These are phyloP conservation scores for Brachionus rubens DNA, from an alignment of 1,140 invertebrate species.

Conservation along the genomic window DNA sequence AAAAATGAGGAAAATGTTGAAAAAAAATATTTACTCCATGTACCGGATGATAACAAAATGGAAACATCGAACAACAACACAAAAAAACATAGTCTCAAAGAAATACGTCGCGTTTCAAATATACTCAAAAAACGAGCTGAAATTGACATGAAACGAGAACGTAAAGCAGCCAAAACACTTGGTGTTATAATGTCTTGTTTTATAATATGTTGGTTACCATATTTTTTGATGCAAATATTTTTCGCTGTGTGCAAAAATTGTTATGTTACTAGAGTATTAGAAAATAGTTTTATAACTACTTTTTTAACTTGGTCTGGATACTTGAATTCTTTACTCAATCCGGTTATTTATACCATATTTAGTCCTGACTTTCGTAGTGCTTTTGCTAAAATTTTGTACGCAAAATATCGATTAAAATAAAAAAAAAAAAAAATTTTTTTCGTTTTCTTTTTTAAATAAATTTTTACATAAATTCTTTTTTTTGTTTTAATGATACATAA, in stretches of 20 bases:
- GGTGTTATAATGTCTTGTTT: conserved; percentile 61
- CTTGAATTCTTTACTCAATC: conserved; percentile 58
- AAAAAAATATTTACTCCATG: not conserved
- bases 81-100: not conserved
- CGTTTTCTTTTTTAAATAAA: too few relatives aligned
- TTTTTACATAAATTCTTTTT: too few relatives aligned
- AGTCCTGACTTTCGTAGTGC: conserved; percentile 59
- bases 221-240: conserved; percentile 57
- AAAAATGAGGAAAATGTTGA: not conserved
- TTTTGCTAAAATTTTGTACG: conserved; percentile 54
- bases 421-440: too few relatives aligned
- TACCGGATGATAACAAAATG: not conserved
- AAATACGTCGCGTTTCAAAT: not conserved
- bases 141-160: conserved; percentile 60
- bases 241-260: conserved; percentile 52
- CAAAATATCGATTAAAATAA: conserved; percentile 47
- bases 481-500: too few relatives aligned
- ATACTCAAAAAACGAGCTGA: conserved; percentile 50
- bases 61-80: not conserved
- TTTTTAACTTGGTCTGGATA: conserved; percentile 56
- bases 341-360: conserved; percentile 60
- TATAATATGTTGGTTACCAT: conserved; percentile 60
- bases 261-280: not conserved
- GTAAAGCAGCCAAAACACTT: conserved; percentile 61
- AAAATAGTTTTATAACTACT: not conserved